A percentile compares a stretch with the other conserved stretches of the same genome.
These are phyloP conservation scores for Oriolus oriolus DNA, from an alignment of 2,113 vertebrate genomes.

Conservation along the genomic window DNA sequence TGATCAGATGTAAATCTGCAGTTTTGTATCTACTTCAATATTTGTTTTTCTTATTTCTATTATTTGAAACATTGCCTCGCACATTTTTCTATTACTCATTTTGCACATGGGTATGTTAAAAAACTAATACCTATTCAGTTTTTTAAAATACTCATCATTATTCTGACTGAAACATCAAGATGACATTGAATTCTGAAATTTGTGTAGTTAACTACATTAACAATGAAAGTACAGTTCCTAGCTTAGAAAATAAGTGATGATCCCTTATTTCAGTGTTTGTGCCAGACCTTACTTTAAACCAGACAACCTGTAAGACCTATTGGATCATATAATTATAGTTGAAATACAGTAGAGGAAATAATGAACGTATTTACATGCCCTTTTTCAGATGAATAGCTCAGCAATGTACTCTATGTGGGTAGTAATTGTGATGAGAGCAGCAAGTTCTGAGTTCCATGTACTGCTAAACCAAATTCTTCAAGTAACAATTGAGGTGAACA, in stretches of 20 bases:
- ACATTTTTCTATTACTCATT: background rate
- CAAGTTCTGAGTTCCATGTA: constrained; percentile 1
- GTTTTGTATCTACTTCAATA: background rate
- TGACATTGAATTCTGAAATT: constrained; percentile 23
- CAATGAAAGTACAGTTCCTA: constrained; percentile 22
- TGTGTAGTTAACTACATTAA: constrained; percentile 24
- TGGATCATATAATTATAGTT: constrained; percentile 60
- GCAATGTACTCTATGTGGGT: background rate
- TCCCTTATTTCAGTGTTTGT: constrained; percentile 53
- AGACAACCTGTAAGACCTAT: constrained; percentile 61
- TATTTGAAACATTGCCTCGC: background rate
- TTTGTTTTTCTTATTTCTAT: background rate
- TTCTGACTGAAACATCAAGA: constrained; percentile 27
- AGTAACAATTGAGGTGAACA: background rate
- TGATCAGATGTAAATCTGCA: background rate
- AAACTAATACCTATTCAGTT: background rate
- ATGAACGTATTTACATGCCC: constrained; percentile 25
- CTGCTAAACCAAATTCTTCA: background rate
- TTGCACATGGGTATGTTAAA: background rate
- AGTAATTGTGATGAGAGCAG: constrained; percentile 1
- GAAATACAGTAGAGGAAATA: constrained; percentile 40
- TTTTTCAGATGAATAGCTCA: constrained; percentile 55
- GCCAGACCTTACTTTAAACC: constrained; percentile 52
- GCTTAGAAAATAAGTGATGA: constrained; percentile 27
- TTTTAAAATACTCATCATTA: background rate